Percentiles rank a stretch among this genome's conserved stretches.
Conservation (phyloP, 1,140 invertebrate species). For the Drosophila ambigua region DNA sequence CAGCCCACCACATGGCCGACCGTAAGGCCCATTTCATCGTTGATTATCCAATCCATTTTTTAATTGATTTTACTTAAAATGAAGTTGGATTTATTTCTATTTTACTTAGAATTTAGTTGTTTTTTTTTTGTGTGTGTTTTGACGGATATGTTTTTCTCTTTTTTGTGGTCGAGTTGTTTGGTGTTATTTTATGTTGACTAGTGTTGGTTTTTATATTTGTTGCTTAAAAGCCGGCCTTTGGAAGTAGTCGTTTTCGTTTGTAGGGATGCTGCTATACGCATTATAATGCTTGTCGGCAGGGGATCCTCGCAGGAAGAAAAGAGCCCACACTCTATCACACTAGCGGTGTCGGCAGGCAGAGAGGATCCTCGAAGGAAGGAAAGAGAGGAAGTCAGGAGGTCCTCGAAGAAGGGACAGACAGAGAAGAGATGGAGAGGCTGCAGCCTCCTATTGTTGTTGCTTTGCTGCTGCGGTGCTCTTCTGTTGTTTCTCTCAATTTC, state of each 20-base stretch:
- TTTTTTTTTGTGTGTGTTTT: slow-evolving; percentile 20
- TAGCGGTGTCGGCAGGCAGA: too few relatives aligned
- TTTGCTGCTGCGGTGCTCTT: slow-evolving; percentile 10
- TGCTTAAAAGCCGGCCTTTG: slow-evolving; percentile 48
- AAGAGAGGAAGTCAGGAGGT: slow-evolving; percentile 30
- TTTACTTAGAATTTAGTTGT: slow-evolving; percentile 1
- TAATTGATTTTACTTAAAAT: slow-evolving; percentile 17
- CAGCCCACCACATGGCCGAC: slow-evolving; percentile 88
- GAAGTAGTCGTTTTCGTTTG: slow-evolving; percentile 42
- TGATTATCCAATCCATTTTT: slow-evolving; percentile 88
- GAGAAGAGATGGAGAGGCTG: neutral
- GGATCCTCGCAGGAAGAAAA: slow-evolving; percentile 4
- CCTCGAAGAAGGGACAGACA: neutral
- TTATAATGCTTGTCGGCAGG: slow-evolving; percentile 34
- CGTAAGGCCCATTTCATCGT: slow-evolving; percentile 87
- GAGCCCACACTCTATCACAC: neutral
- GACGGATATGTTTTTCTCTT: slow-evolving; percentile 66
- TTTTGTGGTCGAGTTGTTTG: slow-evolving; percentile 24
- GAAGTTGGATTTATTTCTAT: slow-evolving; percentile 7
- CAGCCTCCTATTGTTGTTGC: slow-evolving; percentile 19
- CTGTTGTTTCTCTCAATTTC: slow-evolving; percentile 4
- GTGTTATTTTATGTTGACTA: slow-evolving; percentile 40
- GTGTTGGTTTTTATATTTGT: slow-evolving; percentile 31
- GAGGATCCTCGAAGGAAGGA: slow-evolving; percentile 20
- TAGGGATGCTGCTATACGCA: slow-evolving; percentile 38